These are phyloP conservation scores for Coracopsis vasa DNA, from an alignment of 2,113 vertebrate genomes.

Conservation along the genomic window DNA sequence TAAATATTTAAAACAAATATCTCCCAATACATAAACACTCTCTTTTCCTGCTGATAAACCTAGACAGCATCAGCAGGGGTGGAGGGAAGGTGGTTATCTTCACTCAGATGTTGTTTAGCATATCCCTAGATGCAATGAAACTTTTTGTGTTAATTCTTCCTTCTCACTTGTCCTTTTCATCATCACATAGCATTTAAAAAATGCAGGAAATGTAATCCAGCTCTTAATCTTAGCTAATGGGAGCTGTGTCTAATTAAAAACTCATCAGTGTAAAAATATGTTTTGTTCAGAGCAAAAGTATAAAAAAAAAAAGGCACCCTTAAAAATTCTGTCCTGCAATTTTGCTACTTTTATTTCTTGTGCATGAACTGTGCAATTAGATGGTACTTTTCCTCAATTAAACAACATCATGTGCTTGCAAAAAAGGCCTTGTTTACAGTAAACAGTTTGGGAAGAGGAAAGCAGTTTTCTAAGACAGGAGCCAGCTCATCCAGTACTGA, in stretches of 20 bases:
- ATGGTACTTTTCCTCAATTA: constrained; percentile 39
- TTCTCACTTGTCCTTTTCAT: constrained; percentile 55
- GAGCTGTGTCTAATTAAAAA: constrained; percentile 65
- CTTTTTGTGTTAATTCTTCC: constrained; percentile 23
- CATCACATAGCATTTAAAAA: constrained; percentile 57
- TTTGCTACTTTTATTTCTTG: constrained; percentile 29
- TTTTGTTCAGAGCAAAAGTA: constrained; percentile 34
- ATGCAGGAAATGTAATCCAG: constrained; percentile 53
- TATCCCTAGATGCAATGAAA: constrained; percentile 58
- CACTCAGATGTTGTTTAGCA: constrained; percentile 67
- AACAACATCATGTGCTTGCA: background rate
- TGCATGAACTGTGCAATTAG: constrained; percentile 28
- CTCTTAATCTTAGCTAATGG: constrained; percentile 56
- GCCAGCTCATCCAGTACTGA: background rate
- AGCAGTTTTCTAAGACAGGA: background rate
- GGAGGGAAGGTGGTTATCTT: constrained; percentile 49
- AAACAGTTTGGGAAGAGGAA: constrained; percentile 1
- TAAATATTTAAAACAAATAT: constrained; percentile 79
- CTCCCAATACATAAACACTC: constrained; percentile 64
- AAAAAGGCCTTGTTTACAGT: constrained; percentile 12
- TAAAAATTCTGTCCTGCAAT: constrained; percentile 21
- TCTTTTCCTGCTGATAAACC: constrained; percentile 65
- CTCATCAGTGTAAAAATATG: constrained; percentile 51
- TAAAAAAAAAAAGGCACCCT: background rate
- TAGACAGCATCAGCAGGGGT: constrained; percentile 42